Evolutionary conservation across 2,797 vertebrate species (phyloP).

Genomic region (Channa striata): DNA sequence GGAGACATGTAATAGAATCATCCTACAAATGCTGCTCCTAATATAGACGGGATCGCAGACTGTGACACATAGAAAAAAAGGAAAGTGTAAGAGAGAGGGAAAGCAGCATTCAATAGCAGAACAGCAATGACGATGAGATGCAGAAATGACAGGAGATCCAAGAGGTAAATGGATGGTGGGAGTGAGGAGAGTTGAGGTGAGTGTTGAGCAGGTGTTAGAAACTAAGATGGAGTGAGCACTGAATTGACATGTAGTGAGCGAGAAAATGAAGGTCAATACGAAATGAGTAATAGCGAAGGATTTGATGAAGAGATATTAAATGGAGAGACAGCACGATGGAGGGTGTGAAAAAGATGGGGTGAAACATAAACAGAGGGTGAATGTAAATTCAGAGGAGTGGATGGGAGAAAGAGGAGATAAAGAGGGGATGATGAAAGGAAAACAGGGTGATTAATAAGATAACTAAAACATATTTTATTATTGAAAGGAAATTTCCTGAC

Average conservation of each 20-base stretch:
- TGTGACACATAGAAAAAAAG: constrained; percentile 18
- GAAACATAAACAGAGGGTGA: constrained; percentile 23
- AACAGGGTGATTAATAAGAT: constrained; percentile 10
- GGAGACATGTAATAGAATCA: constrained; percentile 76
- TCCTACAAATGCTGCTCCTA: constrained; percentile 63
- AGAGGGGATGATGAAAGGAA: constrained; percentile 3
- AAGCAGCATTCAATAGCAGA: constrained; percentile 28
- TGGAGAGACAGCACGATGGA: constrained; percentile 22
- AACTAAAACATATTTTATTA: neutral
- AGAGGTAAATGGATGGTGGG: constrained; percentile 36
- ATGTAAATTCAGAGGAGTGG: constrained; percentile 29
- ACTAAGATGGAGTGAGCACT: constrained; percentile 25
- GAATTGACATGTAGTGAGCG: constrained; percentile 8
- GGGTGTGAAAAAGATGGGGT: constrained; percentile 12
- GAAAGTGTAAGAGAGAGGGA: constrained; percentile 4
- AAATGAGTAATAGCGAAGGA: constrained; percentile 14
- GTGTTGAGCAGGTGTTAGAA: constrained; percentile 12
- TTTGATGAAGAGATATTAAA: constrained; percentile 40
- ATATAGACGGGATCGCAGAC: constrained; percentile 54
- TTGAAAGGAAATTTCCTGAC: neutral
- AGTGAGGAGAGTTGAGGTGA: constrained; percentile 28
- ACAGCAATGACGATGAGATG: constrained; percentile 33
- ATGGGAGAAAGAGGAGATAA: constrained; percentile 12
- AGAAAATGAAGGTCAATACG: constrained; percentile 28
- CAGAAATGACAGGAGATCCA: constrained; percentile 25